Conservation (phyloP, 2,113 vertebrate species). For the Apteryx owenii region DNA sequence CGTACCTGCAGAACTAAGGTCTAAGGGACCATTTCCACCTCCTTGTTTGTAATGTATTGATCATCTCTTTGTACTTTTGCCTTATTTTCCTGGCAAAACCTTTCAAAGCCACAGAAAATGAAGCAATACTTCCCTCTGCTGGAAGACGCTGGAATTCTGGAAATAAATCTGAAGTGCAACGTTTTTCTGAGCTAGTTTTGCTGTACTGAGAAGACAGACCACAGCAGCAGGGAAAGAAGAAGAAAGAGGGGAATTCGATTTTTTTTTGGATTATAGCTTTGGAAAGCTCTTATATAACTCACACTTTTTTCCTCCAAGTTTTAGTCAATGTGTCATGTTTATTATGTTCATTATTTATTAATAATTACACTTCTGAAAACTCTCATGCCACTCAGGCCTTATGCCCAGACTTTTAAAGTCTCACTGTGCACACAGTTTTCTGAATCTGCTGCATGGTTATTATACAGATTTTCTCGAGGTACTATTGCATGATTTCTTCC, state of each 20-base stretch:
- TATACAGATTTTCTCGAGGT: constrained; percentile 13
- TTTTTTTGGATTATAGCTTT: neutral
- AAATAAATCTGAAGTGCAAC: neutral
- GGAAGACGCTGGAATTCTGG: constrained; percentile 43
- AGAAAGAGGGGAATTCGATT: neutral
- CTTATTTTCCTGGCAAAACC: neutral
- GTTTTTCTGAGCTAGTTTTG: neutral
- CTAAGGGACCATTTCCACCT: neutral
- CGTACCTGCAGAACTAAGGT: neutral
- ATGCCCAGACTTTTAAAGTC: neutral
- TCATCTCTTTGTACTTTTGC: neutral
- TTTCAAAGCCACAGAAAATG: constrained; percentile 35
- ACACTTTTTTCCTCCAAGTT: neutral
- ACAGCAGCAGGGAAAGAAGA: neutral
- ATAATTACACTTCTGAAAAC: neutral
- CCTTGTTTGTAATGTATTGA: neutral
- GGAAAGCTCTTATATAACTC: neutral
- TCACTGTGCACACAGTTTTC: neutral
- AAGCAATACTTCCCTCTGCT: constrained; percentile 75
- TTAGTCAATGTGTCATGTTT: neutral
- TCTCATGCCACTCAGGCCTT: neutral
- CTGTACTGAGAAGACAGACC: neutral
- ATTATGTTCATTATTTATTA: neutral
- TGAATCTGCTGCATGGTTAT: neutral
- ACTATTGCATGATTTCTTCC: neutral